Evolutionary conservation across 2,888 invertebrate genomes (phyloP).

Genomic region (Campaea margaritaria): DNA sequence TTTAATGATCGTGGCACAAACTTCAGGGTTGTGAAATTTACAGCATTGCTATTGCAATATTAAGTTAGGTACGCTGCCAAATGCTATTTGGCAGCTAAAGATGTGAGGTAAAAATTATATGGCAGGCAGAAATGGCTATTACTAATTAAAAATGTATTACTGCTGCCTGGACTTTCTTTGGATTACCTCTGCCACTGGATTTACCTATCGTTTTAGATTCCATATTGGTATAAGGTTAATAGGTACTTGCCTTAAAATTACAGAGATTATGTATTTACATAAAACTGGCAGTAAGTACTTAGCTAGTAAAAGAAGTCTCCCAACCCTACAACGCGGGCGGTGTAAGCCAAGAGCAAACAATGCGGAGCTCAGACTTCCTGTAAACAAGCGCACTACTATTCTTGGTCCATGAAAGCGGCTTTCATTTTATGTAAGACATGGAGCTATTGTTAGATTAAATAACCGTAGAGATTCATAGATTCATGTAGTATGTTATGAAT

Average conservation of each 20-base stretch:
- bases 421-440: constrained; percentile 31
- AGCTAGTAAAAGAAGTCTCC: neutral
- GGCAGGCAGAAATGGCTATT: neutral
- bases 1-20: too few species aligned
- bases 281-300: too few species aligned
- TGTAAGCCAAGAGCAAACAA: constrained; percentile 38
- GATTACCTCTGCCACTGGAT: too few species aligned
- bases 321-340: constrained; percentile 35
- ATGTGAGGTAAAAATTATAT: neutral
- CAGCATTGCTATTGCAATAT: too few species aligned
- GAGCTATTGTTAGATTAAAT: constrained; percentile 2
- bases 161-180: too few species aligned
- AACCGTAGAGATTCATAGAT: neutral
- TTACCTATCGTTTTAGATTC: too few species aligned
- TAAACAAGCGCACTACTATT: constrained; percentile 36
- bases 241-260: neutral
- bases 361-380: constrained; percentile 37
- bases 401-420: constrained; percentile 36
- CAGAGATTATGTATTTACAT: too few species aligned
- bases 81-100: neutral
- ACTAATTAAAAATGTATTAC: too few species aligned
- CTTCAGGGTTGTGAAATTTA: too few species aligned
- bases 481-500: neutral
- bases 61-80: too few species aligned
- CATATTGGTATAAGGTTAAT: too few species aligned